A percentile compares a stretch with the other conserved stretches of the same genome.
Evolutionary conservation across 2,113 vertebrate species (phyloP).

Genomic region (Saimiri boliviensis): DNA sequence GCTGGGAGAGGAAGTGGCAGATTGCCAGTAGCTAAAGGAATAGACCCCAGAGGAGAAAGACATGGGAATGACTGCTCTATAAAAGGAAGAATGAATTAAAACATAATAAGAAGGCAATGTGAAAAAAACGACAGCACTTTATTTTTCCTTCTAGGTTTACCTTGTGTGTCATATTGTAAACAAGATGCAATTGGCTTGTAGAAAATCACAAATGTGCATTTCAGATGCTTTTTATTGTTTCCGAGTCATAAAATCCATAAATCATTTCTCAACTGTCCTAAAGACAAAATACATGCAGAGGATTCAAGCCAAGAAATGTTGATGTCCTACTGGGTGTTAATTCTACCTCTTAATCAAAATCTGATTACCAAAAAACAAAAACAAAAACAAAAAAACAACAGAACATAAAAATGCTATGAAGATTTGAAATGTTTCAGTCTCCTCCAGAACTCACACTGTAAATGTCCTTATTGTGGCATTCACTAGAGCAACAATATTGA

Average conservation of each 20-base stretch:
- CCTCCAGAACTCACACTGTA: conserved; percentile 62
- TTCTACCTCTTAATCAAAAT: conserved; percentile 79
- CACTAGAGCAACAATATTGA: conserved; percentile 71
- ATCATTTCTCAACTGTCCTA: conserved; percentile 43
- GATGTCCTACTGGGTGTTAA: conserved; percentile 75
- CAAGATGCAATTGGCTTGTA: conserved; percentile 24
- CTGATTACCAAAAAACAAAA: conserved; percentile 77
- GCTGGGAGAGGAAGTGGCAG: background rate
- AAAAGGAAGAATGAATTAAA: background rate
- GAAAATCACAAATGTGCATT: conserved; percentile 47
- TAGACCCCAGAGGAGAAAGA: background rate
- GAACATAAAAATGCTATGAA: conserved; percentile 78
- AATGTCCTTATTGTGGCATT: conserved; percentile 71
- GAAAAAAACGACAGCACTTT: background rate
- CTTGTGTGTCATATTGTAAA: background rate
- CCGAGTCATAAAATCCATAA: conserved; percentile 39
- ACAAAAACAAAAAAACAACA: conserved; percentile 74
- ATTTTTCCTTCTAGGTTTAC: background rate
- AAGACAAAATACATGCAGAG: background rate
- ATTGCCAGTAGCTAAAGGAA: background rate
- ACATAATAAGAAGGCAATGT: background rate
- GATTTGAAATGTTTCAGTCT: conserved; percentile 71
- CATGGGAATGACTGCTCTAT: background rate
- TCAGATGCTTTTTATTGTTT: conserved; percentile 62
- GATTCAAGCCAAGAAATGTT: conserved; percentile 70